Conservation (phyloP, 2,113 vertebrate genomes). For the Penelope pileata region DNA sequence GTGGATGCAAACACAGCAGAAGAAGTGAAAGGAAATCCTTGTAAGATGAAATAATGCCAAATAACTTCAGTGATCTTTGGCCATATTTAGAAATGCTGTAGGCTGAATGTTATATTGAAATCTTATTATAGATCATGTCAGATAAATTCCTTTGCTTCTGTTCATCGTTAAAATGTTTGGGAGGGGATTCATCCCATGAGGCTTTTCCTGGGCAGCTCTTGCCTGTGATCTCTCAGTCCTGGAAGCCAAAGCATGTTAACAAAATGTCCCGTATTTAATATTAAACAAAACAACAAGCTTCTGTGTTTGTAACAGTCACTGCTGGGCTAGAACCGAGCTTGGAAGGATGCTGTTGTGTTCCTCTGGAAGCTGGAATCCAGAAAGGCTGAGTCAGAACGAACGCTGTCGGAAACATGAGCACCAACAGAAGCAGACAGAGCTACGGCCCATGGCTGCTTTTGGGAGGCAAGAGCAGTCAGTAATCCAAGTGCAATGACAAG, state of each 20-base stretch:
- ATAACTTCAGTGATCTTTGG: conserved; percentile 61
- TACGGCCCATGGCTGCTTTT: background rate
- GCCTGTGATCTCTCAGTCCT: conserved; percentile 59
- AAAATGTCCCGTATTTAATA: conserved; percentile 43
- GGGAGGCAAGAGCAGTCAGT: background rate
- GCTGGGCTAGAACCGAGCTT: background rate
- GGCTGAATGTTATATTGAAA: conserved; percentile 64
- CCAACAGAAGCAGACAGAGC: background rate
- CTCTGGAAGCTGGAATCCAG: background rate
- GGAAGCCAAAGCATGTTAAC: conserved; percentile 57
- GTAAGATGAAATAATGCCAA: conserved; percentile 64
- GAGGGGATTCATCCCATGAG: conserved; percentile 55
- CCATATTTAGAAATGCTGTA: conserved; percentile 71
- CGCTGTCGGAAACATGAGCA: background rate
- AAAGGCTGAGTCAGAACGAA: background rate
- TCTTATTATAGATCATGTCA: conserved; percentile 64
- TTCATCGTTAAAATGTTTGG: conserved; percentile 45
- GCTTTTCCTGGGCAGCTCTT: conserved; percentile 45
- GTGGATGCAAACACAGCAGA: conserved; percentile 53
- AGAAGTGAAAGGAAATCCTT: conserved; percentile 59
- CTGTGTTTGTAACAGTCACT: background rate
- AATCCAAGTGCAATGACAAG: conserved; percentile 19
- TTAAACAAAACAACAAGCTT: conserved; percentile 35
- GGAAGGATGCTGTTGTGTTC: background rate
- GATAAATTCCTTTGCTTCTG: conserved; percentile 62